Percentiles rank a stretch among this genome's conserved stretches.
phyloP scores from a whole-genome alignment of 2,113 vertebrate species.

The Chaenocephalus aceratus region DNA sequence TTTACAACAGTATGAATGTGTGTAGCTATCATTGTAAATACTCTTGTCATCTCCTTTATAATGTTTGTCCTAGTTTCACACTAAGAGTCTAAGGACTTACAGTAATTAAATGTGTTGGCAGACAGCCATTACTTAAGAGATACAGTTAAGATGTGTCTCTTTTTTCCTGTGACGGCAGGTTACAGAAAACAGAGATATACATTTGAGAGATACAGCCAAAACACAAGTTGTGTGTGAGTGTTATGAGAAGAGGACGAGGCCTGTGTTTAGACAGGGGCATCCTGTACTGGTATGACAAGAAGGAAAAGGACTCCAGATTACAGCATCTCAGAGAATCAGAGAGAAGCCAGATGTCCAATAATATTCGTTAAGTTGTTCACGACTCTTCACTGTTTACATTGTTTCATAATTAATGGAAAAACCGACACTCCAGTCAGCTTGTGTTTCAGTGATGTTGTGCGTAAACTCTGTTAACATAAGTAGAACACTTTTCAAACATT shows the following conservation, averaged over 20 bases:
- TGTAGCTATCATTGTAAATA: not conserved
- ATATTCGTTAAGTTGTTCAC: constrained; percentile 45
- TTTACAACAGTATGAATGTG: not conserved
- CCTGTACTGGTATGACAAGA: constrained; percentile 61
- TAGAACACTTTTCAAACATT: constrained; percentile 35
- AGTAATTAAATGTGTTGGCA: not conserved
- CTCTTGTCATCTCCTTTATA: not conserved
- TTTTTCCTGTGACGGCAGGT: constrained; percentile 34
- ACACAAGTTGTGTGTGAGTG: constrained; percentile 42
- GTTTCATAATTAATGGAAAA: constrained; percentile 30
- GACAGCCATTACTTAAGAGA: constrained; percentile 6
- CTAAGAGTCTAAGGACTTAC: not conserved
- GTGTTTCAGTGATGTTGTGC: constrained; percentile 22
- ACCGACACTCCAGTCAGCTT: constrained; percentile 21
- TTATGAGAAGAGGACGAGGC: constrained; percentile 42
- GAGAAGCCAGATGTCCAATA: constrained; percentile 63
- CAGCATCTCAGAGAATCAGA: constrained; percentile 32
- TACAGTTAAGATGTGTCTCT: constrained; percentile 23
- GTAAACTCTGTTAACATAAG: constrained; percentile 8
- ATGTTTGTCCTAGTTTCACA: not conserved
- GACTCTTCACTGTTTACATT: constrained; percentile 41
- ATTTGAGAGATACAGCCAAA: constrained; percentile 48
- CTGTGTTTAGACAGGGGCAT: constrained; percentile 76
- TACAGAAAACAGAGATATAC: constrained; percentile 59
- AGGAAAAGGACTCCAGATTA: constrained; percentile 44